A percentile compares a stretch with the other conserved stretches of the same genome.
phyloP scores from a whole-genome alignment of 2,797 vertebrate genomes.

The Austrolebias charrua region DNA sequence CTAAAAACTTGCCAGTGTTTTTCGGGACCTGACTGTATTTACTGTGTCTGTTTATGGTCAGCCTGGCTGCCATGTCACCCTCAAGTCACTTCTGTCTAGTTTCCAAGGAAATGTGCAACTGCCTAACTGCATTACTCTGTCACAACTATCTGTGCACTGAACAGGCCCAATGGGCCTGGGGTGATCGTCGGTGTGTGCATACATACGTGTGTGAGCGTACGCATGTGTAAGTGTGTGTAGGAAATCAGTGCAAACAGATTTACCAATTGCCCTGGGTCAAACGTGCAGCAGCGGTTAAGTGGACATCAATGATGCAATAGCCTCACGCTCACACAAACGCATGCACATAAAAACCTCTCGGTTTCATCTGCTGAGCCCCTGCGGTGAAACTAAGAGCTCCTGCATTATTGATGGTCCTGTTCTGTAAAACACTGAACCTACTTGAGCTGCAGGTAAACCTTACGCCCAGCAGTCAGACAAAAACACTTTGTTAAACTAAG shows the following conservation, averaged over 20 bases:
- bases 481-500: conserved; percentile 53
- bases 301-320: conserved; percentile 73
- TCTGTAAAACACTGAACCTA: conserved; percentile 62
- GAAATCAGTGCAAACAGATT: conserved; percentile 61
- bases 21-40: neutral
- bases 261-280: conserved; percentile 49
- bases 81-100: conserved; percentile 38
- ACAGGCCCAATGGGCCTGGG: conserved; percentile 24
- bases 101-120: conserved; percentile 47
- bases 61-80: conserved; percentile 27
- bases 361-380: conserved; percentile 63
- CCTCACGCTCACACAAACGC: conserved; percentile 38
- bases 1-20: neutral
- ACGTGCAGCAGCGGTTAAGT: conserved; percentile 62
- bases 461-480: conserved; percentile 42
- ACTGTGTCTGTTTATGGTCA: conserved; percentile 14
- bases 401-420: conserved; percentile 69
- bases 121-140: conserved; percentile 51
- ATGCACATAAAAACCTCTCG: conserved; percentile 56
- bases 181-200: conserved; percentile 8
- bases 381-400: conserved; percentile 54
- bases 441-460: conserved; percentile 40
- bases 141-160: conserved; percentile 47
- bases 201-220: conserved; percentile 2
- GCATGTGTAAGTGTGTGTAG: conserved; percentile 14